Evolutionary conservation across 2,113 vertebrate genomes (phyloP).

Genomic region (Aptenodytes forsteri): DNA sequence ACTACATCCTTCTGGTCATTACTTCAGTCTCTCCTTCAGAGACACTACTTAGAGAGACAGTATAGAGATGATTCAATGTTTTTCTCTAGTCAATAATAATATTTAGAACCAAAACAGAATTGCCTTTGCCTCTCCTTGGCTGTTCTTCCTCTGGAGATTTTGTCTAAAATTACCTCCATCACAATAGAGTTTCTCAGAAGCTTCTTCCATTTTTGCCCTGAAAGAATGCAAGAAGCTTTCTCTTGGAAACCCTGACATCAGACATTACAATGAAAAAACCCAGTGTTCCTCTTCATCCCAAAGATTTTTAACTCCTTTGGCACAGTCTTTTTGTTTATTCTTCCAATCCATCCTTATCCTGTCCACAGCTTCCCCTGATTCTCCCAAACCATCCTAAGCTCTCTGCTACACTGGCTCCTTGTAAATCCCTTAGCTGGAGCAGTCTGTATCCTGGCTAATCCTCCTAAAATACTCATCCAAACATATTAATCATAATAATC

Average conservation of each 20-base stretch:
- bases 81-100: not conserved
- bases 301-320: not conserved
- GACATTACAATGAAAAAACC: rapidly evolving
- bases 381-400: not conserved
- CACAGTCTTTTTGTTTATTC: not conserved
- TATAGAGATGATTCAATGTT: not conserved
- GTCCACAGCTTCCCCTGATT: not conserved
- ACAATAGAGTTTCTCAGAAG: not conserved
- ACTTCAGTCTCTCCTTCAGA: not conserved
- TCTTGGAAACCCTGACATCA: not conserved
- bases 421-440: not conserved
- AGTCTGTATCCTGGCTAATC: not conserved
- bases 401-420: not conserved
- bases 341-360: not conserved
- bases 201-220: not conserved
- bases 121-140: not conserved
- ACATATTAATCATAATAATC: not conserved
- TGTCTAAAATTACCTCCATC: not conserved
- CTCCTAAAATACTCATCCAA: not conserved
- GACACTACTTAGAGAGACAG: not conserved
- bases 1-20: not conserved
- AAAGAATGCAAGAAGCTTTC: not conserved
- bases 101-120: not conserved
- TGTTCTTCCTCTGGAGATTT: not conserved
- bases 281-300: not conserved